Evolutionary conservation across 2,888 invertebrate genomes (phyloP), one percentile per base, ranked within the genome.

Genomic region (Brachyptera putata): DNA sequence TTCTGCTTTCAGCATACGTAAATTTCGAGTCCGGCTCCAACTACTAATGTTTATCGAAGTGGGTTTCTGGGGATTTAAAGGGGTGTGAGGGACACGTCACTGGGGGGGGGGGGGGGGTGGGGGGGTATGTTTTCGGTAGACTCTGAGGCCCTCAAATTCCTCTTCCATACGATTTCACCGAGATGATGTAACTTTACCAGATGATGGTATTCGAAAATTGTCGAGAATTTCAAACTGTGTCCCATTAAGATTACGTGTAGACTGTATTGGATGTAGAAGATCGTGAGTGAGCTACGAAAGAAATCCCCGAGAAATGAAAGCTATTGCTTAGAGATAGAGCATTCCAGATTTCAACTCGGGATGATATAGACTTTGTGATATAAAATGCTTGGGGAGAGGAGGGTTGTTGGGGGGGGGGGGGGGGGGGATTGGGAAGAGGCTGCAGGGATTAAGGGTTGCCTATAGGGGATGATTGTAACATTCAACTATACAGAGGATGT

Each of bases 271-370:
- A 9, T 3, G n/a, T n/a, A n/a, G n/a, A 16, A 50, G 49, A 16
- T 26, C 34, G 53, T 11, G 34, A 53, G 50, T 50, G 36, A 34
- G 34, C 53, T 18, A 5, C 21, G 21, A 34, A 53, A 61, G 57
- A 61, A 61, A 57, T 56, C 61, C 57, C 39, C 41, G 25, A 56
- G 61, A 61, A 61, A 61, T 61, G 37, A 57, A 56, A 49, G 61
- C 49, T 50, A 56, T 56, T 56, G 61, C 57, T 56, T 57, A 57
- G 57, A 61, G 56, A 61, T 61, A 57, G 61, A 49, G 50, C 49
- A 57, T 57, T 61, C 49, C 37, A 36, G 46, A 53, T 53, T 53
- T 53, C 22, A 53, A 53, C 22, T 36, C 53, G 16, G n/a, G 22
- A 9, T 36, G 36, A 53, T 34, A 53, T 53, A 36, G 53, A 53